A percentile compares a stretch with the other conserved stretches of the same genome.
phyloP scores from a whole-genome alignment of 1,140 invertebrate species.

The Lethrus apterus region DNA sequence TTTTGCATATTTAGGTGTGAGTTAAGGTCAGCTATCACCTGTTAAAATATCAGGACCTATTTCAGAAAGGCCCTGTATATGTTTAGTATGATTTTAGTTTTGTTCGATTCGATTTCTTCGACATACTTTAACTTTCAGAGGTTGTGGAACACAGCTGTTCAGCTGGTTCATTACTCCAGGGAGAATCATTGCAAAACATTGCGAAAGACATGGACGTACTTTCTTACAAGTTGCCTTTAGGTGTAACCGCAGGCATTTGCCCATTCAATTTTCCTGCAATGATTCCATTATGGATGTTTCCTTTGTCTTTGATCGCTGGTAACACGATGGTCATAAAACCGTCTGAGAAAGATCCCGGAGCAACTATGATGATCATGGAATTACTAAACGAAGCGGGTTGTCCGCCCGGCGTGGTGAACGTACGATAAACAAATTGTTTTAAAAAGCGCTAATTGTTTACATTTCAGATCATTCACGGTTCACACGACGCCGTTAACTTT shows the following conservation, averaged over 20 bases:
- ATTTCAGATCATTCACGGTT: constrained; percentile 80
- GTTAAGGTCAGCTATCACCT: no score
- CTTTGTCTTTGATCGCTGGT: constrained; percentile 85
- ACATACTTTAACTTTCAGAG: constrained; percentile 52
- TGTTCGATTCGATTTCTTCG: no score
- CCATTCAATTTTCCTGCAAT: constrained; percentile 98
- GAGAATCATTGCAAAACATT: constrained; percentile 86
- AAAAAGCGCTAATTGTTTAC: neutral
- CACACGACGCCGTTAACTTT: constrained; percentile 90
- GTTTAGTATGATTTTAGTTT: no score
- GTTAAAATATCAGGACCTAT: no score
- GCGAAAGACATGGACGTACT: constrained; percentile 90
- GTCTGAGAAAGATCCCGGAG: constrained; percentile 95
- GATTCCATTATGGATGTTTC: constrained; percentile 99
- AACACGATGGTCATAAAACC: constrained; percentile 77
- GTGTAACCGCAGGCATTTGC: constrained; percentile 65
- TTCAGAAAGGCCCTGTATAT: no score
- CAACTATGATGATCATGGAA: constrained; percentile 90
- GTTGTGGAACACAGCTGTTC: constrained; percentile 95
- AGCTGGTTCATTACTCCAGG: constrained; percentile 84
- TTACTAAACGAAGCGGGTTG: constrained; percentile 84
- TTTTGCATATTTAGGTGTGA: no score
- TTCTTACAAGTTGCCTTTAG: constrained; percentile 83
- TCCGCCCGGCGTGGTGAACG: constrained; percentile 89
- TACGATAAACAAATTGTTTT: constrained; percentile 28